phyloP scores from a whole-genome alignment of 2,113 vertebrate genomes.

The Hippocampus guttulatus region DNA sequence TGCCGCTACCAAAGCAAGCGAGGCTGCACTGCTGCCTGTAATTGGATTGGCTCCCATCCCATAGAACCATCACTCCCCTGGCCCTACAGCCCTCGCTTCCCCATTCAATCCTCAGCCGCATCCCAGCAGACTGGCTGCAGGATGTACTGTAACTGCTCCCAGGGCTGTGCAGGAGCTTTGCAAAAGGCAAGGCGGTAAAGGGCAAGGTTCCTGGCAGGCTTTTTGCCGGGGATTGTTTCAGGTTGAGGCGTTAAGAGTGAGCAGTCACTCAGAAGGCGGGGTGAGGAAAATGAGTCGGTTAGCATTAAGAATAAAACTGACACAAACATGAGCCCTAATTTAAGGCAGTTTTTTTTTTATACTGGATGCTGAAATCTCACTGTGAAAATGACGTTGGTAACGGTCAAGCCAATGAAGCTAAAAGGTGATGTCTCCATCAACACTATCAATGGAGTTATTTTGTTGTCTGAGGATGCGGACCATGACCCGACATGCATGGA shows the following conservation, averaged over 20 bases:
- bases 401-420: neutral
- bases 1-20: conserved; percentile 60
- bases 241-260: conserved; percentile 48
- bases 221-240: conserved; percentile 48
- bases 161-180: conserved; percentile 61
- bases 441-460: neutral
- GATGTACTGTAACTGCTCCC: conserved; percentile 49
- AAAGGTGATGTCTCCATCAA: neutral
- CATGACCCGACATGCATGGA: neutral
- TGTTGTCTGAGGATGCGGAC: neutral
- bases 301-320: conserved; percentile 4
- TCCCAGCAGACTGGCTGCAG: conserved; percentile 45
- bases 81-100: conserved; percentile 39
- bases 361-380: neutral
- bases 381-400: neutral
- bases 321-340: neutral
- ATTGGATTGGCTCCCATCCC: conserved; percentile 81
- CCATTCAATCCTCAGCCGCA: conserved; percentile 53
- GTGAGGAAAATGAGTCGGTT: conserved; percentile 14
- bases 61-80: conserved; percentile 61
- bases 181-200: conserved; percentile 32
- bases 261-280: conserved; percentile 20
- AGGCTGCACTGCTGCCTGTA: conserved; percentile 73
- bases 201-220: conserved; percentile 30
- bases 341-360: neutral